A percentile compares a stretch with the other conserved stretches of the same genome.
These are phyloP conservation scores for Tiliqua scincoides DNA, from an alignment of 2,113 vertebrate species.

Conservation along the genomic window DNA sequence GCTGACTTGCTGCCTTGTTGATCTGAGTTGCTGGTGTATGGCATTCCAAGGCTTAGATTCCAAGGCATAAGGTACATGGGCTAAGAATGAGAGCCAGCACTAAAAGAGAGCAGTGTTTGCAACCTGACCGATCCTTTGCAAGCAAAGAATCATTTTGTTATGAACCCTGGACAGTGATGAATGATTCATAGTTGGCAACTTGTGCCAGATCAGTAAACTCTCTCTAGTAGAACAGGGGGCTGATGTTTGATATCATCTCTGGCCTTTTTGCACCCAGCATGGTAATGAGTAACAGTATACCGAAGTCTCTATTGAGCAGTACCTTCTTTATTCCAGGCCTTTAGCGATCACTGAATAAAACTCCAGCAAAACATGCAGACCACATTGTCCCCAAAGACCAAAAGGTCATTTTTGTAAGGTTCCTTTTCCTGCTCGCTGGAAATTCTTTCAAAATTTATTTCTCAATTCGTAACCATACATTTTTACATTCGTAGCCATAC, in stretches of 20 bases:
- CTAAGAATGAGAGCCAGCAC: background rate
- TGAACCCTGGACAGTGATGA: constrained; percentile 55
- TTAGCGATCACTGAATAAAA: constrained; percentile 35
- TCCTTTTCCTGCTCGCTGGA: constrained; percentile 29
- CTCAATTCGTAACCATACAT: background rate
- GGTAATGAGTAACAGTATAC: constrained; percentile 51
- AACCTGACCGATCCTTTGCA: constrained; percentile 55
- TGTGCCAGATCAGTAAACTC: constrained; percentile 61
- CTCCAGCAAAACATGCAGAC: constrained; percentile 3
- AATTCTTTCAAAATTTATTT: background rate
- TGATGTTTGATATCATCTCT: constrained; percentile 64
- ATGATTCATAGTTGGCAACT: constrained; percentile 68
- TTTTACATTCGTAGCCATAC: constrained; percentile 31
- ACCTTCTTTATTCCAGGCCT: constrained; percentile 49
- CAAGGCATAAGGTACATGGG: constrained; percentile 23
- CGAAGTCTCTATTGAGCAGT: constrained; percentile 50
- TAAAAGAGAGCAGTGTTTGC: constrained; percentile 62
- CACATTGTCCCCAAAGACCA: constrained; percentile 42
- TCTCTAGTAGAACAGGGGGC: constrained; percentile 39
- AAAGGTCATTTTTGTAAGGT: constrained; percentile 24
- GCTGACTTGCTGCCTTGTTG: background rate
- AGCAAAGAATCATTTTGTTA: constrained; percentile 62
- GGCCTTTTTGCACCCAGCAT: constrained; percentile 41
- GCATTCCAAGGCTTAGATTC: rapidly evolving
- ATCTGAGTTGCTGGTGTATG: constrained; percentile 26